Evolutionary conservation across 1,140 invertebrate genomes (phyloP).

Genomic region (Zaprionus taronus): DNA sequence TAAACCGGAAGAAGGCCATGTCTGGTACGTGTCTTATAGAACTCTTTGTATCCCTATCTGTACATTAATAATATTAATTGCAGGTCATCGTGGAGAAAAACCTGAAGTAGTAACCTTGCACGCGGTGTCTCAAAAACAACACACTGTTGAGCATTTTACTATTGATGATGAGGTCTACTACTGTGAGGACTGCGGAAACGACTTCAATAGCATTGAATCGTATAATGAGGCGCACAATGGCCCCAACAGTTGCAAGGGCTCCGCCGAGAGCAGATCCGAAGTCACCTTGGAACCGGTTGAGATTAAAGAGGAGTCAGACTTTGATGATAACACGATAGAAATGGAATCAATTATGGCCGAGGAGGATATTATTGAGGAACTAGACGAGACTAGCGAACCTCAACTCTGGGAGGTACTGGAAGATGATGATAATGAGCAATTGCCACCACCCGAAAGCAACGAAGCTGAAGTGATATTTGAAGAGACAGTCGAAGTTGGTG

Average conservation of each 20-base stretch:
- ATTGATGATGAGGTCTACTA: conserved; percentile 44
- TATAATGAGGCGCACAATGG: conserved; percentile 46
- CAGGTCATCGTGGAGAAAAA: conserved; percentile 25
- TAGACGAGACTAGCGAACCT: conserved; percentile 44
- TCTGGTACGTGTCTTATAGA: conserved; percentile 33
- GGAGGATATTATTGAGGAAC: conserved; percentile 45
- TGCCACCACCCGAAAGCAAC: not conserved
- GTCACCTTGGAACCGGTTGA: conserved; percentile 14
- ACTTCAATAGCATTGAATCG: conserved; percentile 43
- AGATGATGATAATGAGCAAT: not conserved
- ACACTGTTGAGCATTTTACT: conserved; percentile 20
- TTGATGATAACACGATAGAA: conserved; percentile 32
- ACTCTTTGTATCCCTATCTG: not conserved
- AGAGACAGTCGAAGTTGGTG: conserved; percentile 3
- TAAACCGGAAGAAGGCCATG: conserved; percentile 50
- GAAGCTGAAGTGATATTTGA: conserved; percentile 9
- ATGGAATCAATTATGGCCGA: conserved; percentile 17
- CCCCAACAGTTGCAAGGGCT: conserved; percentile 6
- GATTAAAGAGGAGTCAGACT: conserved; percentile 15
- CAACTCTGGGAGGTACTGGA: conserved; percentile 66
- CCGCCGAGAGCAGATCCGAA: conserved; percentile 9
- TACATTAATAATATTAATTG: not conserved
- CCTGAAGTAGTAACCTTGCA: conserved; percentile 17
- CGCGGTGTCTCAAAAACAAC: conserved; percentile 47
- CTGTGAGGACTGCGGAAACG: conserved; percentile 54